Evolutionary conservation across 2,888 invertebrate genomes (phyloP).

Genomic region (Phlogophora meticulosa): DNA sequence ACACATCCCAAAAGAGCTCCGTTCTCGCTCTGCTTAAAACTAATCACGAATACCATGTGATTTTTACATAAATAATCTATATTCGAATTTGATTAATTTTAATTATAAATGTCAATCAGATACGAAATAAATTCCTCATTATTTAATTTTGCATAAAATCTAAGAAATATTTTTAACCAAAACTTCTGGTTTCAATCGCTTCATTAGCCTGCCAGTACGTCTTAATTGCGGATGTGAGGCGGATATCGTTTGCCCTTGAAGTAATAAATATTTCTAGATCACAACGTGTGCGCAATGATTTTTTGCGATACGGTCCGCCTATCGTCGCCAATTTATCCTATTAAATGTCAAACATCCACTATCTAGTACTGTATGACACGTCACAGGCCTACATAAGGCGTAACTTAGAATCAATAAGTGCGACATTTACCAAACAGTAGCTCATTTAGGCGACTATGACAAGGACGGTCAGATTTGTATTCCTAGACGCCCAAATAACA

Average conservation of each 20-base stretch:
- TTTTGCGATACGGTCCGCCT: constrained; percentile 63
- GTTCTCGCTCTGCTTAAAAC: too few relatives aligned
- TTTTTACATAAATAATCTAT: constrained; percentile 12
- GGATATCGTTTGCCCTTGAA: constrained; percentile 72
- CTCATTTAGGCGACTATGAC: constrained; percentile 73
- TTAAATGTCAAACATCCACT: constrained; percentile 76
- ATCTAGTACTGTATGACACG: constrained; percentile 40
- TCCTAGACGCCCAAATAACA: constrained; percentile 70
- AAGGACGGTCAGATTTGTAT: constrained; percentile 76
- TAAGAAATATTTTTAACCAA: constrained; percentile 35
- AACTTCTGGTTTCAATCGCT: constrained; percentile 26
- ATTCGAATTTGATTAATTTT: constrained; percentile 26
- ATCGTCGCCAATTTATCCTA: constrained; percentile 54
- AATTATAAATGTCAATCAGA: constrained; percentile 3
- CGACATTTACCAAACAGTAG: constrained; percentile 62
- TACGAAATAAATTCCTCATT: constrained; percentile 27
- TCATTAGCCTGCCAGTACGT: constrained; percentile 32
- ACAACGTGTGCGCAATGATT: constrained; percentile 62
- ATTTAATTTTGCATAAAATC: constrained; percentile 32
- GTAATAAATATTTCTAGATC: constrained; percentile 68
- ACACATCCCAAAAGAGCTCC: not conserved
- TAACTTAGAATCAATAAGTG: constrained; percentile 56
- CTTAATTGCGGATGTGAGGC: constrained; percentile 72
- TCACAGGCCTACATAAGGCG: constrained; percentile 51
- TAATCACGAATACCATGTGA: too few relatives aligned